phyloP scores from a whole-genome alignment of 2,888 invertebrate genomes.

The Rhodophaea formosa region DNA sequence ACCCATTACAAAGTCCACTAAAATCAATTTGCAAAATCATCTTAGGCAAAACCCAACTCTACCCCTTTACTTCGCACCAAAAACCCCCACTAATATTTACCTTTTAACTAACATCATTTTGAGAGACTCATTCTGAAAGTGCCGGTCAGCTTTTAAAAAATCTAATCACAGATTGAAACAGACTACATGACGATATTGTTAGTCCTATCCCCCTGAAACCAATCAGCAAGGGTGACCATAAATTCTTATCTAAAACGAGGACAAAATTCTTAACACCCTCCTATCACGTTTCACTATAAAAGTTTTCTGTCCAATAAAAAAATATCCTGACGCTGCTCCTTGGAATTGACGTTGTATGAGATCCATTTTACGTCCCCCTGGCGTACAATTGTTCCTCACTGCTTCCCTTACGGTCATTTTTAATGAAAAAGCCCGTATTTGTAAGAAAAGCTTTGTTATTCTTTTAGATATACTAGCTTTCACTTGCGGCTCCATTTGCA shows the following conservation, averaged over 20 bases:
- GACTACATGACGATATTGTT: background rate
- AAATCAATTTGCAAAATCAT: too few relatives aligned
- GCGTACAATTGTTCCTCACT: constrained; percentile 41
- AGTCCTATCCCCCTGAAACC: background rate
- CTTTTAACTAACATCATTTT: too few relatives aligned
- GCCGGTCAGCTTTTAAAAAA: too few relatives aligned
- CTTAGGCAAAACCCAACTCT: too few relatives aligned
- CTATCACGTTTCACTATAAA: constrained; percentile 28
- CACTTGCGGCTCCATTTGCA: too few relatives aligned
- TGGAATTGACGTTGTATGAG: constrained; percentile 29
- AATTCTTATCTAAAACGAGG: constrained; percentile 5
- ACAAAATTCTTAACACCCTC: constrained; percentile 12
- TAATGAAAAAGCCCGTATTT: constrained; percentile 36
- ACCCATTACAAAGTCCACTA: too few relatives aligned
- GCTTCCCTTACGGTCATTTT: constrained; percentile 35
- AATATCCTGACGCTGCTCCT: constrained; percentile 40
- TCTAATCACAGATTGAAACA: background rate
- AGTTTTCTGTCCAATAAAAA: constrained; percentile 37
- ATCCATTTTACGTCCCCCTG: constrained; percentile 38
- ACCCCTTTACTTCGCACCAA: too few relatives aligned
- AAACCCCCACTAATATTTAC: too few relatives aligned
- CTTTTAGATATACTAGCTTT: too few relatives aligned
- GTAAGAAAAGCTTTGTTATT: background rate
- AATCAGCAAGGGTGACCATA: constrained; percentile 2
- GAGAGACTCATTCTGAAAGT: too few relatives aligned